Base-by-base conservation (phyloP, 2,113 vertebrate genomes). In the Cyrtonyx montezumae region DNA sequence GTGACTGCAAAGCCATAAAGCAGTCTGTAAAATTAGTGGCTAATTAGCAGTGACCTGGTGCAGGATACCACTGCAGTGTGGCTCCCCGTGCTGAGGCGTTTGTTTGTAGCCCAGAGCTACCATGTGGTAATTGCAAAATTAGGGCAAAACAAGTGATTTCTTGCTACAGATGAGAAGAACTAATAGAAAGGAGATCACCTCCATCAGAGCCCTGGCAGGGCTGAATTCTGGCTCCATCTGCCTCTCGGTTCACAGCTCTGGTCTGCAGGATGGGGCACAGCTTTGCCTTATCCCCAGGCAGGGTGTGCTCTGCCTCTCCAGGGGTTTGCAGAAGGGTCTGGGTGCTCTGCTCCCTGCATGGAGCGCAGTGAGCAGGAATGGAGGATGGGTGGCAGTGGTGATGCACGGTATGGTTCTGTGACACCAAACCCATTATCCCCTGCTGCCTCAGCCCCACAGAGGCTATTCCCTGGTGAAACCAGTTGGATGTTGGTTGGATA, bases 1-100 rank as follows among this genome's bases (percentile, higher is more conserved):
- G 40, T 1, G 37, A 4, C 59, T 68, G 26, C 69, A 40, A 71
- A 42, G 61, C 84, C 84, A 59, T 81, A 43, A 86, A 85, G 40
- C 10, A 51, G 62, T 2, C 79, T 78, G 79, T 91, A 84, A 95
- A 96, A 97, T 96, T 92, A 94, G 84, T 8, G 6, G 61, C 61
- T 92, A 91, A 96, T 96, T 92, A 95, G 85, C 43, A 17, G 66
- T 1, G 8, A 34, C 66, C 19, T 69, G 0, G 75, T 3, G 42
- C 40, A 3, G 68, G 58, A 19, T 21, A 36, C 49, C 32, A 9
- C 51, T 53, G 2, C 9, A 1, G 34, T 1, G 23, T 20, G 45
- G 61, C 48, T 53, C 55, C 42, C 68, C 43, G 74, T 68, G 32
- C 79, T 5, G 46, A 59, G 62, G 11, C 8, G 1, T 42, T 32